A percentile compares a stretch with the other conserved stretches of the same genome.
Evolutionary conservation across 2,888 invertebrate genomes (phyloP).

Genomic region (Lepidocyrtinus sp.): DNA sequence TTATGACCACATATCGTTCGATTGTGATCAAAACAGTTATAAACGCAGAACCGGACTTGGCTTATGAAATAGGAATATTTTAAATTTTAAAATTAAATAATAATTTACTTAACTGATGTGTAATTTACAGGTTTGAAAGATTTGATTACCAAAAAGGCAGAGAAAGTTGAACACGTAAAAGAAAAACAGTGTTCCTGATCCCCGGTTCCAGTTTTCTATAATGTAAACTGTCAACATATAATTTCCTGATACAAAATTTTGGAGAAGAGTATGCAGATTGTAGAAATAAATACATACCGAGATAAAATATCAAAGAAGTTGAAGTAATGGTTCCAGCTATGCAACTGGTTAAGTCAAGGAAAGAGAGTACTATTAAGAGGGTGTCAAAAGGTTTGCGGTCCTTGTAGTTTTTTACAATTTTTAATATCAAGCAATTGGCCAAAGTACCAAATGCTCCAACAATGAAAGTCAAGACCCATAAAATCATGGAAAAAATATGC

Average conservation of each 20-base stretch:
- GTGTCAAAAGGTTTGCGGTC: neutral
- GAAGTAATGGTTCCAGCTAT: neutral
- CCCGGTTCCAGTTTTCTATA: neutral
- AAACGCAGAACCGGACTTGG: neutral
- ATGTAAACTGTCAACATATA: neutral
- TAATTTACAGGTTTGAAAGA: neutral
- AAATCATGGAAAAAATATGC: neutral
- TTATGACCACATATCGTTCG: conserved; percentile 10
- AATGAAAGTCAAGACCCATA: neutral
- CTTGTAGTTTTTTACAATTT: neutral
- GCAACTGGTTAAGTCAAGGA: neutral
- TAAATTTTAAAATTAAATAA: too few relatives aligned
- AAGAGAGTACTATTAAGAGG: neutral
- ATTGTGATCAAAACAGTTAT: conserved; percentile 23
- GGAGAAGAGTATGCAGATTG: too few relatives aligned
- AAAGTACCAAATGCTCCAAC: neutral
- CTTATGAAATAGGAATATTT: too few relatives aligned
- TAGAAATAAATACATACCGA: neutral
- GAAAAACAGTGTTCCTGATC: neutral
- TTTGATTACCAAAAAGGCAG: neutral
- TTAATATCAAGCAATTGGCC: neutral
- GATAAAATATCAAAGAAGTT: neutral
- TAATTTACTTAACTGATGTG: neutral
- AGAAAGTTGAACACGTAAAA: neutral
- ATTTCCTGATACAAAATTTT: neutral